Evolutionary conservation across 2,888 invertebrate genomes (phyloP).

Genomic region (Drosophila cracens): DNA sequence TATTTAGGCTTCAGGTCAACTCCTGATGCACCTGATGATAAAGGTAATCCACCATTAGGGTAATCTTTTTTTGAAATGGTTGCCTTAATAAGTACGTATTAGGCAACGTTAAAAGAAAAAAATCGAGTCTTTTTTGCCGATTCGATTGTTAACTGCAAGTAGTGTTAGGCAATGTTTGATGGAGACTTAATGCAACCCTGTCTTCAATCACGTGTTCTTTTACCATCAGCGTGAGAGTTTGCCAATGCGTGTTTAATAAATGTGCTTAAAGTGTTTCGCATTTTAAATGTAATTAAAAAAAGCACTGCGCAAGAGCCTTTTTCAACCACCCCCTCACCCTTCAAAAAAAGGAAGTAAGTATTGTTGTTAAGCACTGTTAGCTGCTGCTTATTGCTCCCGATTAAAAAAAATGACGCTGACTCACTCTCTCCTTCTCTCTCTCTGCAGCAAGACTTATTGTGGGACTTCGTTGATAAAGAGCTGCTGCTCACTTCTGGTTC

Average conservation of each 20-base stretch:
- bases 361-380: not conserved
- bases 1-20: constrained; percentile 7
- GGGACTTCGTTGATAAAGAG: constrained; percentile 11
- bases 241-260: constrained; percentile 6
- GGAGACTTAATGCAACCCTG: not conserved
- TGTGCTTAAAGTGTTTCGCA: not conserved
- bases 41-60: not conserved
- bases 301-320: constrained; percentile 23
- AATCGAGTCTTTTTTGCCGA: not conserved
- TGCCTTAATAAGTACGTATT: not conserved
- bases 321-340: not conserved
- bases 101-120: not conserved
- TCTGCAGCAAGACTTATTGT: not conserved
- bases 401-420: not conserved
- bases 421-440: constrained; percentile 1
- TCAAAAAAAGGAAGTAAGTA: constrained; percentile 4
- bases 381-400: constrained; percentile 3
- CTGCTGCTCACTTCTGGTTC: constrained; percentile 2
- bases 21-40: constrained; percentile 41
- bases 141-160: not conserved
- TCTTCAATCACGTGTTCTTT: not conserved
- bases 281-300: not conserved
- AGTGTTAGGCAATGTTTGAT: constrained; percentile 3
- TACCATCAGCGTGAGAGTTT: too few species aligned
- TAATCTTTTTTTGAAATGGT: not conserved